Percentiles rank a stretch among this genome's conserved stretches.
phyloP scores from a whole-genome alignment of 2,797 vertebrate genomes.

The Pitangus sulphuratus region DNA sequence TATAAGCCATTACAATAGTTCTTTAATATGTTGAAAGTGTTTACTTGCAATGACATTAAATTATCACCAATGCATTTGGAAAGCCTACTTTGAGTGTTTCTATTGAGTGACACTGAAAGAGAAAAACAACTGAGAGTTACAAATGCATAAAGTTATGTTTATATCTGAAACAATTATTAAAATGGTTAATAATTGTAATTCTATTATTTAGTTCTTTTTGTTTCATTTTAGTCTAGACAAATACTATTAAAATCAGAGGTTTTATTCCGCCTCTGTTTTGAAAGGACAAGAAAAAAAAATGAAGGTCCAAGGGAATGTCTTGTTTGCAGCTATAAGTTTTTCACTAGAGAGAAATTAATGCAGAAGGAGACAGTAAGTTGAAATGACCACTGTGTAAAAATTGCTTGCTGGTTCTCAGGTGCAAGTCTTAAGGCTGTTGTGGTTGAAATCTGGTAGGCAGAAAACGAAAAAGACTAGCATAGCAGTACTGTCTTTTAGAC shows the following conservation, averaged over 20 bases:
- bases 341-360: not conserved
- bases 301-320: not conserved
- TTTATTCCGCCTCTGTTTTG: not conserved
- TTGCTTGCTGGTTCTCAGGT: accelerated
- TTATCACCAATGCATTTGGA: conserved; percentile 22
- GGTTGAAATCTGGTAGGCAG: not conserved
- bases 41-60: conserved; percentile 53
- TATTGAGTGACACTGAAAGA: conserved; percentile 39
- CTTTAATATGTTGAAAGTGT: conserved; percentile 47
- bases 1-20: conserved; percentile 11
- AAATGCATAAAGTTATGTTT: conserved; percentile 53
- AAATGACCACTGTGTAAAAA: not conserved
- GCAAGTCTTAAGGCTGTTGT: not conserved
- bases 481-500: not conserved
- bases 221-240: not conserved
- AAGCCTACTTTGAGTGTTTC: conserved; percentile 44
- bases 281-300: not conserved
- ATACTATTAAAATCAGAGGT: not conserved
- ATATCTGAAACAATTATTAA: conserved; percentile 37
- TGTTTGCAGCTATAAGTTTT: not conserved
- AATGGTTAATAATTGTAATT: not conserved
- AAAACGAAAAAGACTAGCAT: not conserved
- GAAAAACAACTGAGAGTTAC: conserved; percentile 61
- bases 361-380: not conserved
- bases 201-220: not conserved